Base-by-base conservation (phyloP, 2,113 vertebrate genomes). In the Uropsilus gracilis region DNA sequence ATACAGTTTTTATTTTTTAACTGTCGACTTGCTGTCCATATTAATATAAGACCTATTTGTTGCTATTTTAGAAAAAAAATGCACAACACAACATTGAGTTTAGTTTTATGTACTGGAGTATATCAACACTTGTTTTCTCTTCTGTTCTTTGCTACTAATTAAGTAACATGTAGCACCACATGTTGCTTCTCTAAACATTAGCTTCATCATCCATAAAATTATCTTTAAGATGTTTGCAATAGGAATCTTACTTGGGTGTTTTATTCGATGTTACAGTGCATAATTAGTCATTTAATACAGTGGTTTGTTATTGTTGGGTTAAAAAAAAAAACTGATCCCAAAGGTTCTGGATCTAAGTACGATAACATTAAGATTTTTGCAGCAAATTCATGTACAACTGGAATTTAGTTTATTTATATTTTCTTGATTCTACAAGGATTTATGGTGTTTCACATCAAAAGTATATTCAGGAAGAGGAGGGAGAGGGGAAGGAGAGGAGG, bases 221-320 rank as follows among this genome's bases (percentile, higher is more conserved):
- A 78, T 81, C 82, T 92, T 42, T 55, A 46, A 90, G 59, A 37
- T 46, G 39, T 93, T 50, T 59, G 10, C 59, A 72, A 85, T 42
- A 39, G 37, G 53, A 55, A 48, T 76, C 64, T 95, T 90, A 55
- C 30, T 48, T 64, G 44, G 0, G 4, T 68, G 48, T 3, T 48
- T 81, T 10, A 87, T 2, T 75, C 42, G 11, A 61, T 9, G 77
- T 80, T 44, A 89, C 66, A 11, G 16, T 48, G 34, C 85, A 0
- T 63, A 94, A 53, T 85, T 87, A 94, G 34, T 39, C 26, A 92
- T 88, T 92, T 66, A 81, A 81, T 84, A 77, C 48, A 92, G 24
- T 92, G 28, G 76, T 80, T 92, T 88, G 39, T 32, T 77, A 34
- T 55, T 76, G 61, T 66, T 93, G n/a, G n/a, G n/a, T n/a, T n/a